Base-by-base conservation (phyloP, 2,888 invertebrate genomes). In the Scrobipalpa costella region DNA sequence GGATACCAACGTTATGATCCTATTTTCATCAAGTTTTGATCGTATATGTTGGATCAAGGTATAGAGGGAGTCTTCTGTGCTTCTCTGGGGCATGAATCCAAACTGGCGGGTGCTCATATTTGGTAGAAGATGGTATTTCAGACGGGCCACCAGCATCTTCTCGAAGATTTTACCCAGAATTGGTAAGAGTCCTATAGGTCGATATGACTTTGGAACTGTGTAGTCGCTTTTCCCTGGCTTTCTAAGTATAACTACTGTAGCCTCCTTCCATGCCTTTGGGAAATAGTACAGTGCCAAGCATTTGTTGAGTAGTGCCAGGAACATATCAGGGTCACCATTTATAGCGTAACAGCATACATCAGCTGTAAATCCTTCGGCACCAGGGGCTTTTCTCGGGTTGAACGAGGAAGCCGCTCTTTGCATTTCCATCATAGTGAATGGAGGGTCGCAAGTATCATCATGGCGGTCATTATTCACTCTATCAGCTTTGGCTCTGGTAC, bases 51-150 rank as follows among this genome's bases (percentile, higher is more conserved):
- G 7, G 15, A 64, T 11, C 1, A 66, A 52, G 57, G 0, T 9
- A 49, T 65, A 55, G 49, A 58, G 63, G 57, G 47, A 49, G 57
- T 63, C 58, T 17, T 57, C 63, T 1, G 58, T 58, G 8, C 64
- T 33, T 1, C 19, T 5, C 9, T 57, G 57, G 1, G 57, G 57
- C 36, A 57, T 57, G 15, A 38, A 38, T 0, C 38, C 57, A 38
- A 17, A 57, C 57, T 57, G 57, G 57, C 17, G 36, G 15, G 57
- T 36, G 38, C 57, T 57, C 36, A 57, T 36, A 5, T 33, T 57
- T 1, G 57, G 57, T 38, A 57, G 8, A 0, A 57, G 17, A 15
- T 57, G 19, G 11, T 17, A 38, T 34, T 57, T 57, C 1, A 57
- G 38, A 2, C 57, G 57, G 9, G 15, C 17, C 3, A 57, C 38